Percentiles rank a stretch among this genome's conserved stretches.
Conservation (phyloP, 2,888 invertebrate species). For the Drosophila pseudotalamancana region DNA sequence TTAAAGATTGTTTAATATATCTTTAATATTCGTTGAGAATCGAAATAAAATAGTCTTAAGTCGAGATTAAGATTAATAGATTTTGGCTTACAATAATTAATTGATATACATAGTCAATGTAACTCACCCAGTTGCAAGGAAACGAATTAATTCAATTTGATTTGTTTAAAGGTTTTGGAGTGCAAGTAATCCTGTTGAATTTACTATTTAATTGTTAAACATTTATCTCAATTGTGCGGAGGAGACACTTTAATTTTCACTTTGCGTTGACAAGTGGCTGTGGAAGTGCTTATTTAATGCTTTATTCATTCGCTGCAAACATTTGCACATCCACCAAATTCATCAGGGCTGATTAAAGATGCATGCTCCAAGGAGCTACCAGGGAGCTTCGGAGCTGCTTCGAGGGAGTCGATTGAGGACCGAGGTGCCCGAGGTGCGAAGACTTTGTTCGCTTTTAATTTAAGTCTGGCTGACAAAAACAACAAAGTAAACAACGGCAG, state of each 20-base stretch:
- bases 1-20: too few species aligned
- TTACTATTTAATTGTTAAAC: constrained; percentile 46
- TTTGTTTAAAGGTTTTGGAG: background rate
- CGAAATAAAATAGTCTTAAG: too few species aligned
- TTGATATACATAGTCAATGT: too few species aligned
- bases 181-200: constrained; percentile 36
- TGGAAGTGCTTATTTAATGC: constrained; percentile 73
- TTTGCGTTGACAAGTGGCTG: constrained; percentile 71
- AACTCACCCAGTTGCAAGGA: background rate
- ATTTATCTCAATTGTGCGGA: constrained; percentile 66
- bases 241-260: constrained; percentile 68
- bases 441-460: constrained; percentile 72
- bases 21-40: too few species aligned
- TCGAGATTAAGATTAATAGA: too few species aligned
- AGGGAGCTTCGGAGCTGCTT: background rate
- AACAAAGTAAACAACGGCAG: constrained; percentile 20
- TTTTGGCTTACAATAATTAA: too few species aligned
- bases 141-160: background rate
- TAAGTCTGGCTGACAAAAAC: constrained; percentile 47
- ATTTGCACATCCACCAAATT: constrained; percentile 72
- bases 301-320: constrained; percentile 74
- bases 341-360: constrained; percentile 74
- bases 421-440: constrained; percentile 50
- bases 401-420: constrained; percentile 4
- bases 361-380: constrained; percentile 42